phyloP scores from a whole-genome alignment of 53 echinoderm and acorn worm species.

The Zoroaster sp. region DNA sequence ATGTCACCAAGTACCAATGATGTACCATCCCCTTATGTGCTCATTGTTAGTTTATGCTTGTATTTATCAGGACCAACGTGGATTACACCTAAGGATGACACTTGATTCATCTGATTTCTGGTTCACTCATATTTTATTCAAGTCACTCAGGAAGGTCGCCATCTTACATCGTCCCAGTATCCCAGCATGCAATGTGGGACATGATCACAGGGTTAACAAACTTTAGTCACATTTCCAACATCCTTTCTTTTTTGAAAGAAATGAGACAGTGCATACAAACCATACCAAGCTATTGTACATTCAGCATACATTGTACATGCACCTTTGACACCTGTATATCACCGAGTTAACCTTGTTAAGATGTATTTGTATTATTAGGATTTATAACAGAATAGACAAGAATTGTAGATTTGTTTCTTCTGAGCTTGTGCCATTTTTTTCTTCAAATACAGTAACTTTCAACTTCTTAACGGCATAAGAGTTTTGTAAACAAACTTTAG shows the following conservation, averaged over 20 bases:
- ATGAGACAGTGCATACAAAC: not conserved
- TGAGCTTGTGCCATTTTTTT: not conserved
- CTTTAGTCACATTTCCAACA: not conserved
- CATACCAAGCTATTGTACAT: not conserved
- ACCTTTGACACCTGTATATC: not conserved
- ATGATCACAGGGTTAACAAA: no score
- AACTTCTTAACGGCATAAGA: not conserved
- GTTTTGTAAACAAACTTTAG: not conserved
- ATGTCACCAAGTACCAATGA: no score
- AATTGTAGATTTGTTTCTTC: not conserved
- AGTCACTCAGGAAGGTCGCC: not conserved
- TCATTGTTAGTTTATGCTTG: not conserved
- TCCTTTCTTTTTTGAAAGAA: not conserved
- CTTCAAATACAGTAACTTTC: not conserved
- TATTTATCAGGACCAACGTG: not conserved
- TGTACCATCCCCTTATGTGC: no score
- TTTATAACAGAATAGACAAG: not conserved
- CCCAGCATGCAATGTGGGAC: not conserved
- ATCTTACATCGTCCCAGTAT: no score
- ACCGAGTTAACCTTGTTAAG: not conserved
- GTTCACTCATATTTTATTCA: not conserved
- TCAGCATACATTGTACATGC: not conserved
- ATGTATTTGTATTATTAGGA: not conserved
- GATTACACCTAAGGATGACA: no score
- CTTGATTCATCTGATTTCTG: not conserved